These are phyloP conservation scores for Adelphocoris suturalis DNA, from an alignment of 2,888 invertebrate species.

Conservation along the genomic window DNA sequence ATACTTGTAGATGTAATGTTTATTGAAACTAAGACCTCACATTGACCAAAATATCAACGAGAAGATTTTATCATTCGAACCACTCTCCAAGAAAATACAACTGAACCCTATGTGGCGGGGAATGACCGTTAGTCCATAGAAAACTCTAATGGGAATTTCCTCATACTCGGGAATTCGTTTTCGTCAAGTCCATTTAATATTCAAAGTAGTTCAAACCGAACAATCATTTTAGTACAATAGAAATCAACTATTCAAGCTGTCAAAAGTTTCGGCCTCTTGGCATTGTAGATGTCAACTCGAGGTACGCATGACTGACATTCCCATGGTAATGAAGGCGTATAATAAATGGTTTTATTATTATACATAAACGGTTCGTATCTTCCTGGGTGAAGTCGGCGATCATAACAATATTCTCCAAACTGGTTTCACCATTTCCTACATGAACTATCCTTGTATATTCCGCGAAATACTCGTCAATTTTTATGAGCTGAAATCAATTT, in stretches of 20 bases:
- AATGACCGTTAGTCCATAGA: neutral
- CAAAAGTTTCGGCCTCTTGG: neutral
- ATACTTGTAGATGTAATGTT: no score
- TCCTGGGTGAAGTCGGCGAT: neutral
- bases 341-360: slow-evolving; percentile 5
- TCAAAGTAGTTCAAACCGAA: neutral
- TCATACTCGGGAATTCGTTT: neutral
- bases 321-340: slow-evolving; percentile 12
- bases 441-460: no score
- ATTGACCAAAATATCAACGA: neutral
- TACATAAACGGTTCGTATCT: neutral
- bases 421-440: no score
- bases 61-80: neutral
- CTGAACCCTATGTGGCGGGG: neutral
- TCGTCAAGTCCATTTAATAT: neutral
- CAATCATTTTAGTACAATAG: neutral
- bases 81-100: neutral
- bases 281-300: neutral
- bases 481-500: no score
- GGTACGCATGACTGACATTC: slow-evolving; percentile 19
- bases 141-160: no score
- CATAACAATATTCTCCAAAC: neutral
- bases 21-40: neutral
- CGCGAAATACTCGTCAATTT: no score
- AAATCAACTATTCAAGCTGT: slow-evolving; percentile 3